Percentiles rank a stretch among this genome's conserved stretches.
phyloP scores from a whole-genome alignment of 1,140 invertebrate species.

The Megalopta genalis region DNA sequence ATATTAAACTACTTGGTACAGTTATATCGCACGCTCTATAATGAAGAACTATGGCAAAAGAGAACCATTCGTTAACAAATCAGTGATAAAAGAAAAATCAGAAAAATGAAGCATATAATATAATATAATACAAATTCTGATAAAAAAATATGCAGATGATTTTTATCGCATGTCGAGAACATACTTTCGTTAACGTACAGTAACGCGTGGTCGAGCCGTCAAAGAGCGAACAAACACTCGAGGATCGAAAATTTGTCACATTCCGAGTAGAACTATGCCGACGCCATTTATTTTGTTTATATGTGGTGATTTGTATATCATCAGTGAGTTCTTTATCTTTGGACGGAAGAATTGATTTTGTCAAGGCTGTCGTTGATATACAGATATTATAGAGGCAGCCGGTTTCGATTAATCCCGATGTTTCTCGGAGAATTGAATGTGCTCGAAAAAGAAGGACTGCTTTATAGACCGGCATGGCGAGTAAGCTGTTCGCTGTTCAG shows the following conservation, averaged over 20 bases:
- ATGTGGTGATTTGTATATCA: slow-evolving; percentile 1
- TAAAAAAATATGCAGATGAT: neutral
- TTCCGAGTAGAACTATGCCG: slow-evolving; percentile 25
- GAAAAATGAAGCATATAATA: neutral
- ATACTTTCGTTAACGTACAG: neutral
- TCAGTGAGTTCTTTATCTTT: neutral
- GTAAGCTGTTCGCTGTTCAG: slow-evolving; percentile 4
- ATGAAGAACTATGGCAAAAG: neutral
- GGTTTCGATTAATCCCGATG: neutral
- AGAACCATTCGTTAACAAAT: neutral
- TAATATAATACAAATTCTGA: neutral
- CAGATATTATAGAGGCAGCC: neutral
- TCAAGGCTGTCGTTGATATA: neutral
- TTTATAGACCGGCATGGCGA: slow-evolving; percentile 57
- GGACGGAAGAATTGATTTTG: slow-evolving; percentile 10
- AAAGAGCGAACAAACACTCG: slow-evolving; percentile 2
- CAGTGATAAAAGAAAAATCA: neutral
- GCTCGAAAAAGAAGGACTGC: slow-evolving; percentile 30
- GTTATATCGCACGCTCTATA: no score
- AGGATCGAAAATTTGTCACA: slow-evolving; percentile 31
- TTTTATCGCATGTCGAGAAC: neutral
- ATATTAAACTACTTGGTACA: neutral
- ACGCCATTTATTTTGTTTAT: slow-evolving; percentile 71
- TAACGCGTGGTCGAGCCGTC: no score
- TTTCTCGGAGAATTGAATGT: slow-evolving; percentile 24